A percentile compares a stretch with the other conserved stretches of the same genome.
Conservation (phyloP, 2,888 invertebrate genomes). For the Cheilosia impressa region DNA sequence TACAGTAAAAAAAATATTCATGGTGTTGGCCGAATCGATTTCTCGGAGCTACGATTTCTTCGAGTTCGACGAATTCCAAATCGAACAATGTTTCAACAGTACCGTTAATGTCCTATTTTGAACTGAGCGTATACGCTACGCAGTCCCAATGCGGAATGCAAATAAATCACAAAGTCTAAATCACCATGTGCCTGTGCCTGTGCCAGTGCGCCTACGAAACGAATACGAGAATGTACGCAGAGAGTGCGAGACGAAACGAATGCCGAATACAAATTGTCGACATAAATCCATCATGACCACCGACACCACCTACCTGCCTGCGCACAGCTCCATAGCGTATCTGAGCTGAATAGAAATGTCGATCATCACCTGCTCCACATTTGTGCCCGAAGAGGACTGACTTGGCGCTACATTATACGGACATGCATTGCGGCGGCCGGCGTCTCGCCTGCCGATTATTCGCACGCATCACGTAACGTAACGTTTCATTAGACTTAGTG, state of each 20-base stretch:
- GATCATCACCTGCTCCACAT: slow-evolving; percentile 75
- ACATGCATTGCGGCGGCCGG: slow-evolving; percentile 49
- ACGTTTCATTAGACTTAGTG: slow-evolving; percentile 66
- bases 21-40: slow-evolving; percentile 35
- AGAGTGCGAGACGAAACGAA: slow-evolving; percentile 69
- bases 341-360: slow-evolving; percentile 75
- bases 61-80: slow-evolving; percentile 40
- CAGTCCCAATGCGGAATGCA: slow-evolving; percentile 67
- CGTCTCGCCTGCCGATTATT: slow-evolving; percentile 51
- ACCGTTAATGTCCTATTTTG: slow-evolving; percentile 72
- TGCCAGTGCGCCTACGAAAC: slow-evolving; percentile 1
- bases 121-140: slow-evolving; percentile 27
- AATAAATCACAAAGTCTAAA: slow-evolving; percentile 71
- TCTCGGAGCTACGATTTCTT: slow-evolving; percentile 39
- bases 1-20: background rate
- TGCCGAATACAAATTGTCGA: slow-evolving; percentile 73
- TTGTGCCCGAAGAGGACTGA: slow-evolving; percentile 60
- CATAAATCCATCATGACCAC: slow-evolving; percentile 75
- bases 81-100: slow-evolving; percentile 51
- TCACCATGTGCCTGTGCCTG: slow-evolving; percentile 51
- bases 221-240: slow-evolving; percentile 62
- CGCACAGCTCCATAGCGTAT: slow-evolving; percentile 60
- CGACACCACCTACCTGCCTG: slow-evolving; percentile 72
- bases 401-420: slow-evolving; percentile 58
- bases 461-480: slow-evolving; percentile 75